A percentile compares a stretch with the other conserved stretches of the same genome.
phyloP scores from a whole-genome alignment of 2,797 vertebrate species.

The Gallinago stenura region DNA sequence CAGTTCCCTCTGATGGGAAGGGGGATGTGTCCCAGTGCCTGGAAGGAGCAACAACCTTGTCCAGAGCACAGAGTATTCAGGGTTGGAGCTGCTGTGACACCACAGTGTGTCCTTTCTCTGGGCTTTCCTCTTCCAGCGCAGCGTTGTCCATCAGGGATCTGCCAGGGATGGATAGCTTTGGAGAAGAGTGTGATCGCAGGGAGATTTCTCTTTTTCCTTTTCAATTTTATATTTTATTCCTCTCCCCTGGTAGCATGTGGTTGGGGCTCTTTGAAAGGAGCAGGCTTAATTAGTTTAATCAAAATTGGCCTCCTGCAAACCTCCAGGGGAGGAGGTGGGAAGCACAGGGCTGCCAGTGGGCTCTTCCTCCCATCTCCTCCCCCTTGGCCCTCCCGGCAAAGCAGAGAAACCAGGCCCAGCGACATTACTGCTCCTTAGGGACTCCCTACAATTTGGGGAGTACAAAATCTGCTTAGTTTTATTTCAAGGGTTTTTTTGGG shows the following conservation, averaged over 20 bases:
- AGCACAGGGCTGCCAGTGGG: not conserved
- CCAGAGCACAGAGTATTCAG: not conserved
- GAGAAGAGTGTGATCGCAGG: not conserved
- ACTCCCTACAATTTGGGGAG: not conserved
- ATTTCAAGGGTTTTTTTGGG: not conserved
- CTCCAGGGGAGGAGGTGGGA: slow-evolving; percentile 42
- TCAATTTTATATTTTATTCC: not conserved
- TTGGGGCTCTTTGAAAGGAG: slow-evolving; percentile 16
- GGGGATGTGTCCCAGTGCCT: not conserved
- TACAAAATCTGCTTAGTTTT: not conserved
- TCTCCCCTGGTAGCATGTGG: slow-evolving; percentile 30
- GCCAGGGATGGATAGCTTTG: not conserved
- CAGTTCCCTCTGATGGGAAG: not conserved
- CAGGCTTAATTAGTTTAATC: slow-evolving; percentile 58
- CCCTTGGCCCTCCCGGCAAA: not conserved
- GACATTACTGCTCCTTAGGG: not conserved
- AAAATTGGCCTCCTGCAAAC: slow-evolving; percentile 44
- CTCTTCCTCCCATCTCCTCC: not conserved
- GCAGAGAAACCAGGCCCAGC: not conserved
- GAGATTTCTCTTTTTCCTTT: not conserved
- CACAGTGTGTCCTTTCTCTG: accelerated
- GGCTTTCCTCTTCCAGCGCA: not conserved
- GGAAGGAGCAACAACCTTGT: not conserved
- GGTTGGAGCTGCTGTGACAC: not conserved
- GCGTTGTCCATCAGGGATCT: not conserved